Conservation (phyloP, 2,888 invertebrate species). For the Archips xylosteana region DNA sequence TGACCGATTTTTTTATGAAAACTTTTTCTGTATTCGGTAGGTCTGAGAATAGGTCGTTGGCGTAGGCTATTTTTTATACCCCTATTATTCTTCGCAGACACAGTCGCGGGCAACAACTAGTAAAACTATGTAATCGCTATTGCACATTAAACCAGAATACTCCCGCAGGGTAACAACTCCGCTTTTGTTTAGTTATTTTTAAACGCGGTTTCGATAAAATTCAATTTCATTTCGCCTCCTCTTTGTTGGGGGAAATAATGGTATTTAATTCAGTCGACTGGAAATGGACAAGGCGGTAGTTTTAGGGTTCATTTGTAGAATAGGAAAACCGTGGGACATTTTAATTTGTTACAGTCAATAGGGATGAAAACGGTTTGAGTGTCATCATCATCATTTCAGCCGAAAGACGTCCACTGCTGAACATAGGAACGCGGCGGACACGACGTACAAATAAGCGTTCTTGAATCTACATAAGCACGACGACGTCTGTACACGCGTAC, state of each 20-base stretch:
- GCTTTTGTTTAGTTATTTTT: conserved; percentile 46
- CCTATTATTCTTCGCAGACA: too few species aligned
- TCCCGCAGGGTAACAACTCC: conserved; percentile 29
- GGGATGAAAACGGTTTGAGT: not conserved
- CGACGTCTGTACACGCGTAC: too few species aligned
- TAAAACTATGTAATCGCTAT: not conserved
- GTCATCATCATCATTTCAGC: too few species aligned
- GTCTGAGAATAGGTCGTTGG: too few species aligned
- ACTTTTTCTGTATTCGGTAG: too few species aligned
- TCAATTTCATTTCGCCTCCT: conserved; percentile 50
- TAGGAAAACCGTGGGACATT: not conserved
- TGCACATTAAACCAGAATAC: conserved; percentile 20
- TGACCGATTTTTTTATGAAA: too few species aligned
- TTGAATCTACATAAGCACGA: too few species aligned
- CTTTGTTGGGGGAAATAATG: conserved; percentile 46
- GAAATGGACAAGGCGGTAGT: conserved; percentile 40
- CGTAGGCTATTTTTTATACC: too few species aligned
- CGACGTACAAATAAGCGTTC: too few species aligned
- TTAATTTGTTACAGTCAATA: not conserved
- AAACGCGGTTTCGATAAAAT: conserved; percentile 46
- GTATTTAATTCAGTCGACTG: conserved; percentile 52
- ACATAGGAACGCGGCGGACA: too few species aligned
- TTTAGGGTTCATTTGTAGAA: conserved; percentile 27
- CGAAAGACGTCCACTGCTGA: too few species aligned
- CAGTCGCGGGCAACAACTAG: too few species aligned